Percentiles rank a stretch among this genome's conserved stretches.
Conservation (phyloP, 2,113 vertebrate genomes). For the Saccopteryx leptura region DNA sequence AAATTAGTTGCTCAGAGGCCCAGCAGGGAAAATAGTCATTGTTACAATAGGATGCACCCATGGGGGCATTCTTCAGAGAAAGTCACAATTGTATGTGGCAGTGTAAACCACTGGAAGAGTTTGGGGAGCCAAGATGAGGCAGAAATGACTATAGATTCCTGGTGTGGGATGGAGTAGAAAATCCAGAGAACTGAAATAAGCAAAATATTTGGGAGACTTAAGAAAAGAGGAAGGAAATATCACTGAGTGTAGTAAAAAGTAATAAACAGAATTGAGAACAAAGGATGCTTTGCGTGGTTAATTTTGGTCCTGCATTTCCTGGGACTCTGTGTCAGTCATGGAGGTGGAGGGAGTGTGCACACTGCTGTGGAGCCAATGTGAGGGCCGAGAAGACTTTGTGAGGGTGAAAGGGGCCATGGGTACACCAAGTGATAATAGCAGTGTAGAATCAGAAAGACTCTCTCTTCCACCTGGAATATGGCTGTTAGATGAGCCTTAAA, state of each 20-base stretch:
- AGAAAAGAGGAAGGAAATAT: conserved; percentile 18
- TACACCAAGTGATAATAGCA: not conserved
- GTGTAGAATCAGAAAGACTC: not conserved
- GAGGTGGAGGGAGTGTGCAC: not conserved
- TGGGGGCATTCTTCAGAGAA: not conserved
- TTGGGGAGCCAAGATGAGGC: not conserved
- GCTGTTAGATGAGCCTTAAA: not conserved
- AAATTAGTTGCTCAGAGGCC: conserved; percentile 37
- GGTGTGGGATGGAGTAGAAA: not conserved
- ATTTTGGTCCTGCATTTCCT: not conserved
- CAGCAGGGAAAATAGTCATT: not conserved
- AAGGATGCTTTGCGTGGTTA: not conserved
- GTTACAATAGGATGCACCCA: not conserved
- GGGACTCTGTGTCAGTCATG: not conserved
- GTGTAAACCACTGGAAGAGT: not conserved
- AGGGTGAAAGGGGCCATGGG: not conserved
- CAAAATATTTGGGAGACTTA: not conserved
- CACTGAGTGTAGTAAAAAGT: not conserved
- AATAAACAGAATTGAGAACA: not conserved
- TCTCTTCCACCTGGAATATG: not conserved
- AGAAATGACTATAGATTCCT: not conserved
- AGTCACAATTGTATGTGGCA: not conserved
- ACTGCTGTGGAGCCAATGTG: not conserved
- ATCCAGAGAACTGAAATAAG: not conserved
- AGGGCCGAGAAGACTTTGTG: not conserved